A percentile compares a stretch with the other conserved stretches of the same genome.
Evolutionary conservation across 2,113 vertebrate genomes (phyloP).

Genomic region (Chlorodrepanis virens): DNA sequence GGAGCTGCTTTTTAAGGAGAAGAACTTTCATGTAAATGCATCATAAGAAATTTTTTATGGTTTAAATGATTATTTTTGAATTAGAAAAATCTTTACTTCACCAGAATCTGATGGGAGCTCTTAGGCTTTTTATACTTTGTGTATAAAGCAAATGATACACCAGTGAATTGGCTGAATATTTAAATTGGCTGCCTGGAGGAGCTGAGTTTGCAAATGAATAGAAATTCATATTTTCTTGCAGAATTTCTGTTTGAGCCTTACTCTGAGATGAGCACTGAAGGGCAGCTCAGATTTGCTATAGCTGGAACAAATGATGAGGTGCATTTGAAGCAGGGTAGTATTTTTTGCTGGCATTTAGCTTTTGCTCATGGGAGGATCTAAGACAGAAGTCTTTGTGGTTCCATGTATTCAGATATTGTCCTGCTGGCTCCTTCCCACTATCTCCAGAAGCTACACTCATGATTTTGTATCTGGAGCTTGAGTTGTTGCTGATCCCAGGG

Average conservation of each 20-base stretch:
- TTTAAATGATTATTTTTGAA: conserved; percentile 37
- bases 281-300: background rate
- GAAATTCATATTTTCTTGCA: background rate
- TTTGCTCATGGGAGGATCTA: background rate
- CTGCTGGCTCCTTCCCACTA: background rate
- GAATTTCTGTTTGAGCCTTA: background rate
- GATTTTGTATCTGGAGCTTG: background rate
- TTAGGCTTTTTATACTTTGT: background rate
- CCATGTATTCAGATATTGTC: background rate
- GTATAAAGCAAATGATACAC: background rate
- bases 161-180: conserved; percentile 1
- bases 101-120: background rate
- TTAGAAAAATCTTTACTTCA: conserved; percentile 1
- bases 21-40: background rate
- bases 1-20: background rate
- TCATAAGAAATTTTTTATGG: background rate
- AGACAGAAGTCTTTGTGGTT: background rate
- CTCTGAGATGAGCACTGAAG: background rate
- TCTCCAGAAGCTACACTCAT: background rate
- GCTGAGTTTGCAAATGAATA: background rate
- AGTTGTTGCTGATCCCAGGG: background rate
- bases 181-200: conserved; percentile 16
- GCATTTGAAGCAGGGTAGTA: background rate
- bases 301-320: background rate
- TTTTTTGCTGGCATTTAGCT: background rate